Conservation (phyloP, 2,113 vertebrate genomes). For the Platichthys stellatus region DNA sequence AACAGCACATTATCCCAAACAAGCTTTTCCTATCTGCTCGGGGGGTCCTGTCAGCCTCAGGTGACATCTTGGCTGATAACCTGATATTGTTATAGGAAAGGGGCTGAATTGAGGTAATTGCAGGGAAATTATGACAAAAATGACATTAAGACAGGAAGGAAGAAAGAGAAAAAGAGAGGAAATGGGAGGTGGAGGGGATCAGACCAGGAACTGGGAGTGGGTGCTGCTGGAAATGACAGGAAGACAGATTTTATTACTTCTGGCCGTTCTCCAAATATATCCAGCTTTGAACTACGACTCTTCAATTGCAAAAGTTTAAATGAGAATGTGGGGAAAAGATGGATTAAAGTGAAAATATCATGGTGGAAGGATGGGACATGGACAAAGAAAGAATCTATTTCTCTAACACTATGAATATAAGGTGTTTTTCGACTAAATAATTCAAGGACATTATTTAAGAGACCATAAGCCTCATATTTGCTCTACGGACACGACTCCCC, state of each 20-base stretch:
- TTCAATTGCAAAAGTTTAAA: conserved; percentile 37
- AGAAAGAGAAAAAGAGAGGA: not conserved
- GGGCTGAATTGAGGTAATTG: not conserved
- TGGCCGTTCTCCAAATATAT: conserved; percentile 43
- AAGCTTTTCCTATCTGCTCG: not conserved
- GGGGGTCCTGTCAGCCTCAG: conserved; percentile 8
- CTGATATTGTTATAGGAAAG: too few relatives aligned
- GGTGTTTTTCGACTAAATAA: too few relatives aligned
- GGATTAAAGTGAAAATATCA: not conserved
- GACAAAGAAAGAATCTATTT: too few relatives aligned
- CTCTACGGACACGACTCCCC: not conserved
- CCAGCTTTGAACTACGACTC: conserved; percentile 24
- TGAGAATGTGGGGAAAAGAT: conserved; percentile 13
- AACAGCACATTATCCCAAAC: conserved; percentile 1
- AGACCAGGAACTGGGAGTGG: not conserved
- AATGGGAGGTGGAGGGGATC: not conserved
- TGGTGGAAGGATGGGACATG: too few relatives aligned
- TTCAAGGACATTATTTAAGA: too few relatives aligned
- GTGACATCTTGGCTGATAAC: not conserved
- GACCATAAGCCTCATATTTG: not conserved
- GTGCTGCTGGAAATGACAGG: conserved; percentile 29
- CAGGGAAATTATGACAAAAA: conserved; percentile 1
- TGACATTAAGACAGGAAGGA: not conserved
- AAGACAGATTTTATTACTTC: conserved; percentile 22
- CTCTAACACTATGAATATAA: too few relatives aligned